Evolutionary conservation across 2,888 invertebrate species (phyloP).

Genomic region (Dorcus parallelipipedus): DNA sequence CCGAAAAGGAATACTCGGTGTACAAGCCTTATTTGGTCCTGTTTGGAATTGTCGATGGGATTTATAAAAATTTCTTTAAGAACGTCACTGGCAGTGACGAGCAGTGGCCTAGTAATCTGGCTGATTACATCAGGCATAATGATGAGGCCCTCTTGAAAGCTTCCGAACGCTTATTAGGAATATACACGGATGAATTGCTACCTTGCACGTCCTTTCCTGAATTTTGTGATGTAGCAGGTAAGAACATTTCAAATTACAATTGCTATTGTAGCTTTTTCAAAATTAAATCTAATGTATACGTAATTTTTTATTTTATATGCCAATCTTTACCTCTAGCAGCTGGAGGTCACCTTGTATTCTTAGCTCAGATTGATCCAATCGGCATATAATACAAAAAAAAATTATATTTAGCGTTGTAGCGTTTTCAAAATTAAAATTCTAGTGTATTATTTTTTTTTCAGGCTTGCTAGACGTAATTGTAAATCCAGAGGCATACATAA

Average conservation of each 20-base stretch:
- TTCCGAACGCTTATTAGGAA: slow-evolving; percentile 76
- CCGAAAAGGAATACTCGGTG: slow-evolving; percentile 66
- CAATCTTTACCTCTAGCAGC: too few relatives aligned
- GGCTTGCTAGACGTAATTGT: slow-evolving; percentile 65
- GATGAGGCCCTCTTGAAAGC: slow-evolving; percentile 88
- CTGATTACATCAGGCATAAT: slow-evolving; percentile 91
- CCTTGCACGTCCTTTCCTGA: slow-evolving; percentile 88
- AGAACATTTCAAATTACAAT: slow-evolving; percentile 28
- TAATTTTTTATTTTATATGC: too few relatives aligned
- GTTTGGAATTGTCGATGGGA: slow-evolving; percentile 79
- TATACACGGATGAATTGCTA: slow-evolving; percentile 84
- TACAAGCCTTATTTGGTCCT: slow-evolving; percentile 86
- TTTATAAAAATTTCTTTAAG: slow-evolving; percentile 85
- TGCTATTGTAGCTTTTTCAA: too few relatives aligned
- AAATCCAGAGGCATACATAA: slow-evolving; percentile 61
- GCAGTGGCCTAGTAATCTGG: slow-evolving; percentile 86
- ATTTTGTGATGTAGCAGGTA: slow-evolving; percentile 89
- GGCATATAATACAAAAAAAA: too few relatives aligned
- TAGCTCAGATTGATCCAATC: too few relatives aligned
- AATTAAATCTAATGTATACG: too few relatives aligned
- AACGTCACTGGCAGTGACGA: slow-evolving; percentile 71
- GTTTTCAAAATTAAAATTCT: neutral
- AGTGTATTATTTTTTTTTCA: slow-evolving; percentile 38
- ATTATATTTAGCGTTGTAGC: too few relatives aligned
- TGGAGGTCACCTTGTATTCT: too few relatives aligned